These are phyloP conservation scores for Oplegnathus fasciatus DNA, from an alignment of 2,113 vertebrate genomes.

Conservation along the genomic window DNA sequence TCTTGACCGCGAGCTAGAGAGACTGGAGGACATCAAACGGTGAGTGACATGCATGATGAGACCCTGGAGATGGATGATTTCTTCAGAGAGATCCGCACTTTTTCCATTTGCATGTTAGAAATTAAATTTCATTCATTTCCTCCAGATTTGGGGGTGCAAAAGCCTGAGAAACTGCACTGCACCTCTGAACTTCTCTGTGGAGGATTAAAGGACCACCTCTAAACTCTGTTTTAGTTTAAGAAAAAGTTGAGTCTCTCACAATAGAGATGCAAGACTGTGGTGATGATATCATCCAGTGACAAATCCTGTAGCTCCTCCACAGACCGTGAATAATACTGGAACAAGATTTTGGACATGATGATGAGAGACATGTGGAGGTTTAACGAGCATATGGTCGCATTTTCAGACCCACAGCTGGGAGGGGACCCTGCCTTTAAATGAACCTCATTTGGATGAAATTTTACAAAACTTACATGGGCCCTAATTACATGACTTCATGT, in stretches of 20 bases:
- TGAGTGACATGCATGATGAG: conserved; percentile 59
- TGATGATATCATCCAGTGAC: conserved; percentile 6
- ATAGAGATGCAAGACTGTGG: not conserved
- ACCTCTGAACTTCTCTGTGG: not conserved
- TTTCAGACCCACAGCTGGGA: not conserved
- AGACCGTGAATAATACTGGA: not conserved
- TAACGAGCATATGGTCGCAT: not conserved
- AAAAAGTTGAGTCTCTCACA: not conserved
- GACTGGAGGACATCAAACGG: conserved; percentile 84
- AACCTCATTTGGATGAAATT: not conserved
- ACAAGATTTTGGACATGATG: not conserved
- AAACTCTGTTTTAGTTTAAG: not conserved
- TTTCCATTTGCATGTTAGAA: not conserved
- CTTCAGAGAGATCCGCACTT: not conserved
- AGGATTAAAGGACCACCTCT: not conserved
- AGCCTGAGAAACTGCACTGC: not conserved
- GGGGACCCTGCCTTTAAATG: not conserved
- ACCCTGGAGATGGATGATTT: not conserved
- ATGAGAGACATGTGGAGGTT: not conserved
- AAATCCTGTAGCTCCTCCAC: not conserved
- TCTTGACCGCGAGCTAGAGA: conserved; percentile 80
- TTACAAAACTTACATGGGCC: not conserved
- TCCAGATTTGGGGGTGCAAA: not conserved
- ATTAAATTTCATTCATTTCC: not conserved
- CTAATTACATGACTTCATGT: not conserved